A percentile compares a stretch with the other conserved stretches of the same genome.
Conservation (phyloP, 2,888 invertebrate species). For the Lysandra coridon region DNA sequence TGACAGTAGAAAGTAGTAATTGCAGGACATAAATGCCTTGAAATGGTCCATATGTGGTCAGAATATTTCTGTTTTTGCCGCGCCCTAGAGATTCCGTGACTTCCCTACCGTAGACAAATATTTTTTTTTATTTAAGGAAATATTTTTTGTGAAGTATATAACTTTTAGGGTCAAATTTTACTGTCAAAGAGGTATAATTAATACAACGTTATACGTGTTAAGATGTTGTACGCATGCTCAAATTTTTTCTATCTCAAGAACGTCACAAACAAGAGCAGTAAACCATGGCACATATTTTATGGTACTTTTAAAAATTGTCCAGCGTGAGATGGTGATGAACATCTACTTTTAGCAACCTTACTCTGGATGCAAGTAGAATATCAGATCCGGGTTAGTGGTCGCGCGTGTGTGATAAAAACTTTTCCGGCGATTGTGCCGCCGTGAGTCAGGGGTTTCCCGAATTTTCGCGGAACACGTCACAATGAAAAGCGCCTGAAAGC, state of each 20-base stretch:
- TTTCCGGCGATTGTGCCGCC: conserved; percentile 50
- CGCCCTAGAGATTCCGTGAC: background rate
- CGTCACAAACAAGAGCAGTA: too few species aligned
- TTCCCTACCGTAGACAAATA: background rate
- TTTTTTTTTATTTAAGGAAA: background rate
- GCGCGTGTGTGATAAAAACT: conserved; percentile 35
- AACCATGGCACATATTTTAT: too few species aligned
- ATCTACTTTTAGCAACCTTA: background rate
- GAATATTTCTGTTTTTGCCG: conserved; percentile 11
- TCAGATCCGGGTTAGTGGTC: conserved; percentile 17
- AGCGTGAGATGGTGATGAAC: background rate
- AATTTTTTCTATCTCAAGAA: background rate
- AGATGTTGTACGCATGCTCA: too few species aligned
- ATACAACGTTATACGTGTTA: too few species aligned
- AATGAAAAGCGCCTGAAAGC: conserved; percentile 60
- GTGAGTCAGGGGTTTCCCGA: conserved; percentile 76
- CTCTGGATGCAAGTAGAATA: conserved; percentile 4
- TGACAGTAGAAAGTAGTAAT: conserved; percentile 37
- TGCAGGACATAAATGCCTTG: conserved; percentile 38
- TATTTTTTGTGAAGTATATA: background rate
- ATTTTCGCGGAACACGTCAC: conserved; percentile 56
- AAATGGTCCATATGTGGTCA: conserved; percentile 35
- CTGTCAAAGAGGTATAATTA: too few species aligned
- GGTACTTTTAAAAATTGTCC: too few species aligned
- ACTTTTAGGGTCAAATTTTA: background rate